Conservation (phyloP, 1,140 invertebrate genomes). For the Heterodera schachtii region DNA sequence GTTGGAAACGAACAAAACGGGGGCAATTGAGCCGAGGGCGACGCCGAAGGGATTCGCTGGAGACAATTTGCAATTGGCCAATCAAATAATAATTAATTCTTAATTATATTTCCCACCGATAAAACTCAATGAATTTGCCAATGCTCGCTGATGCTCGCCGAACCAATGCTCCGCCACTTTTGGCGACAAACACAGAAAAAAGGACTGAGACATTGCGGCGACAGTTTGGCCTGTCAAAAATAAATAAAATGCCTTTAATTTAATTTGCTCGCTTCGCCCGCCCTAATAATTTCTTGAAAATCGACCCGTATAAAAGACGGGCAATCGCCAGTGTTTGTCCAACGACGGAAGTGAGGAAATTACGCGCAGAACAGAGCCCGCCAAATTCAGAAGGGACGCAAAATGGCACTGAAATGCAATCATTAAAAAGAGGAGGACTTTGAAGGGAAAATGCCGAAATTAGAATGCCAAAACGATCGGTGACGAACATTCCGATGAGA, state of each 20-base stretch:
- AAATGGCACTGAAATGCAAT: slow-evolving; percentile 47
- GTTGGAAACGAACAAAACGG: slow-evolving; percentile 50
- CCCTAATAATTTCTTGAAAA: not conserved
- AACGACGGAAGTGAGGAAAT: slow-evolving; percentile 56
- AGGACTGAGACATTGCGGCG: slow-evolving; percentile 57
- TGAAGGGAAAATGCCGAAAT: slow-evolving; percentile 49
- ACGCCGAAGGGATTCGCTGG: slow-evolving; percentile 63
- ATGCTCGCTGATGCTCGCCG: slow-evolving; percentile 55
- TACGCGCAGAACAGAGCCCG: slow-evolving; percentile 56
- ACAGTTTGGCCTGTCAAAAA: slow-evolving; percentile 52
- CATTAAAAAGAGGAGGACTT: not conserved
- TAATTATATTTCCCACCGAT: slow-evolving; percentile 27
- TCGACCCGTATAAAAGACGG: slow-evolving; percentile 53
- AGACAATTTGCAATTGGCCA: slow-evolving; percentile 24
- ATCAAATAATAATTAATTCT: not conserved
- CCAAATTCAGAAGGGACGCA: slow-evolving; percentile 51
- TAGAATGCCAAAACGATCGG: slow-evolving; percentile 60
- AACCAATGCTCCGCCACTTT: slow-evolving; percentile 65
- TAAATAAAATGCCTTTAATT: slow-evolving; percentile 9
- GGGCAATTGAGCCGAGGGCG: slow-evolving; percentile 60
- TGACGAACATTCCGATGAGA: slow-evolving; percentile 62
- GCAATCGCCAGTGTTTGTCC: slow-evolving; percentile 33
- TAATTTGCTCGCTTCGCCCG: no score
- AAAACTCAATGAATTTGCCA: slow-evolving; percentile 61
- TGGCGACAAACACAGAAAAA: slow-evolving; percentile 62